Conservation (phyloP, 2,797 vertebrate species). For the Peromyscus melanophrys region DNA sequence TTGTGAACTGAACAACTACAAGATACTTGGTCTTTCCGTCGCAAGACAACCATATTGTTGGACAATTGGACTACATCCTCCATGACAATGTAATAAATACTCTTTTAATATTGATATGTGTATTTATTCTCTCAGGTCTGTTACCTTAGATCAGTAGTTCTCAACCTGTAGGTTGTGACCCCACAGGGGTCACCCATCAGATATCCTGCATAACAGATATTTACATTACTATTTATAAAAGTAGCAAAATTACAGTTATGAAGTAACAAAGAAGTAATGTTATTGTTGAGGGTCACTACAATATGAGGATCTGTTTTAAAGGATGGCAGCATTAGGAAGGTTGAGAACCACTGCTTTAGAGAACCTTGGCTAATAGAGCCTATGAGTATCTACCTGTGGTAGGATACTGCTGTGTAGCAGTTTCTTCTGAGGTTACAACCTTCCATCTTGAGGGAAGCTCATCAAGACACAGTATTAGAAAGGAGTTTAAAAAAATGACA, state of each 20-base stretch:
- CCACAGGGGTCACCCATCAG: too few species aligned
- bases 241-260: too few species aligned
- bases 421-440: neutral
- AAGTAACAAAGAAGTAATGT: too few species aligned
- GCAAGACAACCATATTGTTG: neutral
- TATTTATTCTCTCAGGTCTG: neutral
- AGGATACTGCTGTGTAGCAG: neutral
- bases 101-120: neutral
- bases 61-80: neutral
- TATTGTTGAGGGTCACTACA: too few species aligned
- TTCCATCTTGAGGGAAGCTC: neutral
- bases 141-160: neutral
- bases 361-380: neutral
- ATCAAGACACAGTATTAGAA: neutral
- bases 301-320: too few species aligned
- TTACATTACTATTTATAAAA: too few species aligned
- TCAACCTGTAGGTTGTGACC: too few species aligned
- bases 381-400: neutral
- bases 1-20: neutral
- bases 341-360: neutral
- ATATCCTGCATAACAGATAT: too few species aligned
- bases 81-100: neutral
- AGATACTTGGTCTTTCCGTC: neutral
- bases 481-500: neutral
- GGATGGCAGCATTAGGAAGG: too few species aligned